phyloP scores from a whole-genome alignment of 1,140 invertebrate genomes.

The Melipona quadrifasciata region DNA sequence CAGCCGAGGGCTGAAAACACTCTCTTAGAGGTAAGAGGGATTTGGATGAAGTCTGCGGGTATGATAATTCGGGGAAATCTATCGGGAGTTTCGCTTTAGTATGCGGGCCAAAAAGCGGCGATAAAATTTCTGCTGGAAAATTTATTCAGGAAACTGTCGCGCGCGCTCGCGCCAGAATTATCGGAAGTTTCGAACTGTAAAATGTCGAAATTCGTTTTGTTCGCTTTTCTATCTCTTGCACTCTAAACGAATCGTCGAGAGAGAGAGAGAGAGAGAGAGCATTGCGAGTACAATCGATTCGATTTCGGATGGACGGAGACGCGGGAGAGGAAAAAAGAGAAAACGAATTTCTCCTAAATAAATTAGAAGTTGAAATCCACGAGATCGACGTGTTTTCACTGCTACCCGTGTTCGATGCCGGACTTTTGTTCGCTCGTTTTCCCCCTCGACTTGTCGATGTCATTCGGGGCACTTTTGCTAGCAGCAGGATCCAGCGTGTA shows the following conservation, averaged over 20 bases:
- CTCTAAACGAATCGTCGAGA: neutral
- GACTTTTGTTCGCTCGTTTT: conserved; percentile 3
- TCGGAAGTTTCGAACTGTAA: conserved; percentile 21
- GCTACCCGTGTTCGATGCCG: conserved; percentile 2
- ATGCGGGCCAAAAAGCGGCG: conserved; percentile 4
- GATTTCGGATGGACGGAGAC: neutral
- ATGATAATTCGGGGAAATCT: conserved; percentile 2
- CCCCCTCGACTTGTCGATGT: conserved; percentile 11
- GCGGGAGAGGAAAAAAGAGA: no score
- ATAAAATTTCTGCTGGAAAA: conserved; percentile 31
- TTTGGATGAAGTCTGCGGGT: neutral
- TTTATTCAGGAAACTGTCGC: conserved; percentile 39
- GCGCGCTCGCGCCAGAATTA: neutral
- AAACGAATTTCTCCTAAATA: neutral
- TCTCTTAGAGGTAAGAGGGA: neutral
- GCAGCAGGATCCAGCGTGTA: no score
- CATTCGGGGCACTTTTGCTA: neutral
- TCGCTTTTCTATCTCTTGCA: neutral
- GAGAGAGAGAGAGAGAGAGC: neutral
- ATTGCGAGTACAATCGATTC: neutral
- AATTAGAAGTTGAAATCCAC: conserved; percentile 7
- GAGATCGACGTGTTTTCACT: neutral
- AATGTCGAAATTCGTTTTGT: neutral
- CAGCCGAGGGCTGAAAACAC: neutral
- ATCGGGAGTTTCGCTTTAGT: neutral